These are phyloP conservation scores for Phoxinus phoxinus DNA, from an alignment of 2,113 vertebrate genomes.

Conservation along the genomic window DNA sequence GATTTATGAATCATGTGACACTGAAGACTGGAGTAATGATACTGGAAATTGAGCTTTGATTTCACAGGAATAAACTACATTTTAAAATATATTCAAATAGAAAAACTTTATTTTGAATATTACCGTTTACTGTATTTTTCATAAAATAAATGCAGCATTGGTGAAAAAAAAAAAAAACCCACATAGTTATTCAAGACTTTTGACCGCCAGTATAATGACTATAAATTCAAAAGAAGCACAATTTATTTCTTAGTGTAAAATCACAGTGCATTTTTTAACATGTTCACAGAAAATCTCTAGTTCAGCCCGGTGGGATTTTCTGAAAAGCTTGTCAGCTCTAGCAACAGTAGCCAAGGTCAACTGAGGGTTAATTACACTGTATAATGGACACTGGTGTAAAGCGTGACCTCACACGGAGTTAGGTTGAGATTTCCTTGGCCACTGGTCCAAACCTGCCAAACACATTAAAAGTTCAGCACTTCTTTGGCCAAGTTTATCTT, in stretches of 20 bases:
- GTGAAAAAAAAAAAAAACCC: too few relatives aligned
- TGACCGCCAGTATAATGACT: too few relatives aligned
- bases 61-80: neutral
- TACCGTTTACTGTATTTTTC: too few relatives aligned
- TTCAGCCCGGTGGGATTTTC: neutral
- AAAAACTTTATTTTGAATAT: neutral
- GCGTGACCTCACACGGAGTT: neutral
- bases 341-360: constrained; percentile 16
- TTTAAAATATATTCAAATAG: neutral
- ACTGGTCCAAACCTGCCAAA: neutral
- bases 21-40: neutral
- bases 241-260: neutral
- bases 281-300: neutral
- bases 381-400: constrained; percentile 7
- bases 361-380: constrained; percentile 3
- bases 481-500: neutral
- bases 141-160: too few relatives aligned
- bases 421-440: neutral
- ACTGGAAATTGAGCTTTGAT: neutral
- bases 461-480: neutral
- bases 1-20: neutral
- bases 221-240: neutral
- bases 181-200: too few relatives aligned
- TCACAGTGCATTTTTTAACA: neutral
- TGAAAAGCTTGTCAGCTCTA: neutral